phyloP scores from a whole-genome alignment of 2,888 invertebrate genomes.

The Melieria crassipennis region DNA sequence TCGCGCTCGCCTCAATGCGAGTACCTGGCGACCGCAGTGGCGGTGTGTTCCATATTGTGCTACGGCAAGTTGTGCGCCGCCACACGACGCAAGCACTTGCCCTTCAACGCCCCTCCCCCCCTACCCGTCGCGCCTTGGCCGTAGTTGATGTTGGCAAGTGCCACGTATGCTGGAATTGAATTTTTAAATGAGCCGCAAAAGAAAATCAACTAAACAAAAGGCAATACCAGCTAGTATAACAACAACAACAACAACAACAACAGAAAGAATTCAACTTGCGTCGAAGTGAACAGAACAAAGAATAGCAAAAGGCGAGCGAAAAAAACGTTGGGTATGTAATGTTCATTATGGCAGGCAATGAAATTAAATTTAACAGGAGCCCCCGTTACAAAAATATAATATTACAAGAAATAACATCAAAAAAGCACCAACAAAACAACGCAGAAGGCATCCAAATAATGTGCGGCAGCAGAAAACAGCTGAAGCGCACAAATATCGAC shows the following conservation, averaged over 20 bases:
- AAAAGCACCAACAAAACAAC: not conserved
- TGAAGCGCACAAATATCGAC: not conserved
- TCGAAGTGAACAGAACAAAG: not conserved
- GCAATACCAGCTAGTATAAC: not conserved
- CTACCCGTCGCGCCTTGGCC: not conserved
- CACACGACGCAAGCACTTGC: too few species aligned
- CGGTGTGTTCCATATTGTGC: too few species aligned
- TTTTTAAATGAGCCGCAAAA: conserved; percentile 29
- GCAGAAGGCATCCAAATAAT: not conserved
- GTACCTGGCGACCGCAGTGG: too few species aligned
- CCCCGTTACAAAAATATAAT: too few species aligned
- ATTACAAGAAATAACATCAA: not conserved
- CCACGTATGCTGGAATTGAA: conserved; percentile 23
- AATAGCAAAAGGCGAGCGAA: conserved; percentile 1
- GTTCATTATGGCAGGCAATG: conserved; percentile 18
- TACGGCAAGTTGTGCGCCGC: too few species aligned
- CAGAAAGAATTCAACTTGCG: not conserved
- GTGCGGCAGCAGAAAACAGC: not conserved
- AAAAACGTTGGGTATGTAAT: not conserved
- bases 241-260: conserved; percentile 16
- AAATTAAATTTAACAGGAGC: conserved; percentile 18
- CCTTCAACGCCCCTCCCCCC: not conserved
- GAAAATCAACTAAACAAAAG: conserved; percentile 17
- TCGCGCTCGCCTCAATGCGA: too few species aligned
- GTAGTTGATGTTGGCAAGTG: not conserved